These are phyloP conservation scores for Agrotis ipsilon DNA, from an alignment of 2,888 invertebrate species.

Conservation along the genomic window DNA sequence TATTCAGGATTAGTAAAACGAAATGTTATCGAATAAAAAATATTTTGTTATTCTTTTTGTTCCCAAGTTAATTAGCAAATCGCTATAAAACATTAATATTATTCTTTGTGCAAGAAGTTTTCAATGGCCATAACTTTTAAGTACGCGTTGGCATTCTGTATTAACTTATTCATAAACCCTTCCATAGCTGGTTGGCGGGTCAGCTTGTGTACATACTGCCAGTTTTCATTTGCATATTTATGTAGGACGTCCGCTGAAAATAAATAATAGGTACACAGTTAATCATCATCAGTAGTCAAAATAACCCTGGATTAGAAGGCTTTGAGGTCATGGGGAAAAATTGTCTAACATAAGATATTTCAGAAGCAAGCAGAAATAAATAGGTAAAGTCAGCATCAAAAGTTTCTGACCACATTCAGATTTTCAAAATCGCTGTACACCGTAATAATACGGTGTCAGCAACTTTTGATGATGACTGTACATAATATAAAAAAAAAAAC, in stretches of 20 bases:
- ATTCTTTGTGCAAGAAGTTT: neutral
- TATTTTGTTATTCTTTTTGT: neutral
- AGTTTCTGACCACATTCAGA: too few species aligned
- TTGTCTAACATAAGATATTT: too few species aligned
- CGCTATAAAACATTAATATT: neutral
- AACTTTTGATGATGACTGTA: too few species aligned
- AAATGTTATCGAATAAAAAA: neutral
- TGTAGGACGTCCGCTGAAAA: conserved; percentile 13
- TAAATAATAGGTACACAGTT: neutral
- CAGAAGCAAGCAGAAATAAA: too few species aligned
- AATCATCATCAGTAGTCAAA: neutral
- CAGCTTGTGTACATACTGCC: conserved; percentile 9
- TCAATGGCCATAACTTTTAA: neutral
- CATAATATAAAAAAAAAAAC: too few species aligned
- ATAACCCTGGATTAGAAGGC: too few species aligned
- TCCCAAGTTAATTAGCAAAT: neutral
- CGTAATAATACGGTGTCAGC: too few species aligned
- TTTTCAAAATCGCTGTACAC: too few species aligned
- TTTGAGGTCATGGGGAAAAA: too few species aligned
- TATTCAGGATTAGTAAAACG: neutral
- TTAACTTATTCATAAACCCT: conserved; percentile 20
- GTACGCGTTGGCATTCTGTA: conserved; percentile 14
- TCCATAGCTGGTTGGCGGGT: conserved; percentile 18
- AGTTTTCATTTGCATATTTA: conserved; percentile 26
- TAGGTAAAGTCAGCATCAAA: too few species aligned